Base-by-base conservation (phyloP, 2,888 invertebrate species). In the Pardosa pseudoannulata region DNA sequence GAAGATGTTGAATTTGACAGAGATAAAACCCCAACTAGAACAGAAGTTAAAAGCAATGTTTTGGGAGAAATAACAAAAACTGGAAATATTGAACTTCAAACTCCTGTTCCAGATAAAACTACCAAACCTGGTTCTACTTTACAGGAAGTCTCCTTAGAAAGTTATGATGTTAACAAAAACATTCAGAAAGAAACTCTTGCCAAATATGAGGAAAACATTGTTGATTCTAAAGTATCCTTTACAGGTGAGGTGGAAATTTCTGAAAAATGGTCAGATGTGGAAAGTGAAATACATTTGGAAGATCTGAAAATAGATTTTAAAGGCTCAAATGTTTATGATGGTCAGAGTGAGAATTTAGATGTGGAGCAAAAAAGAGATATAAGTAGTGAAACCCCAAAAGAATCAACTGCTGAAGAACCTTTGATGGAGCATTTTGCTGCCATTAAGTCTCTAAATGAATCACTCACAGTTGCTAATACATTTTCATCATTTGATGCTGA, bases 381-480 rank as follows among this genome's bases (percentile, higher is more conserved):
- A 36, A 11, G 11, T 36, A 36, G 5, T 36, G 1, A 46, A 46
- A 46, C 41, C 2, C 1, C 16, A 16, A 9, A 46, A 46, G 41
- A 16, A 16, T 9, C 2, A 46, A 6, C 19, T 56, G 3, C 56
- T 23, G 36, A 62, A 62, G 70, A 70, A 72, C 46, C 70, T 29
- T 16, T 85, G 27, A n/a, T 78, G n/a, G 83, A 85, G 27, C 78
- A 79, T 46, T 85, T 78, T 73, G 83, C 83, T 36, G 83, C 73
- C 41, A 73, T 85, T n/a, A 73, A 85, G 56, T 79, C 83, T n/a
- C 41, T 85, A 68, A 68, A 46, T 28, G 78, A 85, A 39, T 73
- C 46, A 36, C 31, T 85, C 31, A 50, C 72, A 29, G 11, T 67
- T 16, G 78, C 56, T 23, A 73, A 78, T 65, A 46, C 73, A 31